Base-by-base conservation (phyloP, 2,888 invertebrate genomes). In the Teleogryllus oceanicus region DNA sequence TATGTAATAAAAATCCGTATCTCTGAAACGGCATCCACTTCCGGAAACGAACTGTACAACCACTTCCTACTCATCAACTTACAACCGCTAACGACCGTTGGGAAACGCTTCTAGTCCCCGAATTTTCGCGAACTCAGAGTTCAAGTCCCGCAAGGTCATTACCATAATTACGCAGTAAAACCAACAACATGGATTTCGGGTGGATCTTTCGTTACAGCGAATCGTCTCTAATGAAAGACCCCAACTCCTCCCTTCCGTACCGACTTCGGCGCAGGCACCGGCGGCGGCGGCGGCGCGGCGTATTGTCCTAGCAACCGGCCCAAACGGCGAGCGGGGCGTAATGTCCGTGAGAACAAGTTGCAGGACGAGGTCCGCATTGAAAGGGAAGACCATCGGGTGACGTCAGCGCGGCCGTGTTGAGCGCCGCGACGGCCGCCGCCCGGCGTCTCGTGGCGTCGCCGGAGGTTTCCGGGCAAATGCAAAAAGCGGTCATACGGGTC, bases 401-500 rank as follows among this genome's bases (percentile, higher is more conserved):
- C 37, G 37, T 37, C 37, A 37, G 37, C 37, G 37, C 37, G 37
- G 37, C 24, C 24, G 24, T 24, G 24, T 24, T 24, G 24, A 24
- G 24, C 24, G 24, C 24, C 24, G 24, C 24, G 24, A 24, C 24
- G 24, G 24, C 37, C 37, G 37, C 8, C 37, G 37, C 37, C 5
- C 37, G 37, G 37, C 37, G 37, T 37, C 37, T 37, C 37, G 37
- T 5, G 37, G 37, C 62, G 62, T 62, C 62, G 62, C 37, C 8
- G 8, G 37, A 5, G 37, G 8, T 37, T 62, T 18, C n/a, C 62
- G 62, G 62, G n/a, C 16, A 62, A 62, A 62, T 62, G 62, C 62
- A 79, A 81, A 80, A 79, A 76, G 76, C 74, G 78, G 80, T 76
- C 80, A 79, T 76, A 80, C 75, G 20, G 77, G 75, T 81, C 20